Percentiles rank a stretch among this genome's conserved stretches.
phyloP scores from a whole-genome alignment of 2,888 invertebrate genomes.

The Beris chalybata region DNA sequence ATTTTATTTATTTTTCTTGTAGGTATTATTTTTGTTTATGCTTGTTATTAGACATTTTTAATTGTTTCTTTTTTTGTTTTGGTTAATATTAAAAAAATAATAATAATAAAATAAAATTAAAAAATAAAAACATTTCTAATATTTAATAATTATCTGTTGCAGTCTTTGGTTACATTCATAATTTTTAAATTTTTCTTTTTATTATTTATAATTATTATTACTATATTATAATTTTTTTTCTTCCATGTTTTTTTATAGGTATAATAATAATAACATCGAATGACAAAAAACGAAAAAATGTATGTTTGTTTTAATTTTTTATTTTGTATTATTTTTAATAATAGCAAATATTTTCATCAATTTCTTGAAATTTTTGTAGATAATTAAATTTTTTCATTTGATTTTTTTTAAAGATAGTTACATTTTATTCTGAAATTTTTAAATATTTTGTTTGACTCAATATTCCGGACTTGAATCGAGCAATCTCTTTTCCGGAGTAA shows the following conservation, averaged over 20 bases:
- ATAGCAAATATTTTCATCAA: constrained; percentile 15
- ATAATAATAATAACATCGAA: constrained; percentile 23
- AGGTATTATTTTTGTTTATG: too few species aligned
- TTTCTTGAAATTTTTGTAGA: constrained; percentile 26
- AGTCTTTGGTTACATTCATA: constrained; percentile 58
- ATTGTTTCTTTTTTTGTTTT: constrained; percentile 13
- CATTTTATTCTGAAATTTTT: constrained; percentile 8
- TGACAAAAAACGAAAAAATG: constrained; percentile 2
- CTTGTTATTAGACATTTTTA: too few species aligned
- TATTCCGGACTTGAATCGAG: constrained; percentile 57
- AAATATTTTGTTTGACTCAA: constrained; percentile 41
- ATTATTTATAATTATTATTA: constrained; percentile 32
- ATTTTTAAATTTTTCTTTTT: constrained; percentile 45
- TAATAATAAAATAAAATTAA: constrained; percentile 34
- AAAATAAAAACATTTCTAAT: constrained; percentile 51
- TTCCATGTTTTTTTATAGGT: constrained; percentile 26
- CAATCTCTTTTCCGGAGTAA: constrained; percentile 56
- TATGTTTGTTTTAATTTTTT: too few species aligned
- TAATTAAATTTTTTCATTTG: constrained; percentile 23
- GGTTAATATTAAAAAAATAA: constrained; percentile 26
- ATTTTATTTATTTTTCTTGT: constrained; percentile 5
- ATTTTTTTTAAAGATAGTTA: constrained; percentile 10
- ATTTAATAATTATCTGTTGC: constrained; percentile 59
- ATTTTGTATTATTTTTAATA: constrained; percentile 21
- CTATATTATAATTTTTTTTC: constrained; percentile 16